These are phyloP conservation scores for Hoplostethus atlanticus DNA, from an alignment of 2,797 vertebrate genomes.

Conservation along the genomic window DNA sequence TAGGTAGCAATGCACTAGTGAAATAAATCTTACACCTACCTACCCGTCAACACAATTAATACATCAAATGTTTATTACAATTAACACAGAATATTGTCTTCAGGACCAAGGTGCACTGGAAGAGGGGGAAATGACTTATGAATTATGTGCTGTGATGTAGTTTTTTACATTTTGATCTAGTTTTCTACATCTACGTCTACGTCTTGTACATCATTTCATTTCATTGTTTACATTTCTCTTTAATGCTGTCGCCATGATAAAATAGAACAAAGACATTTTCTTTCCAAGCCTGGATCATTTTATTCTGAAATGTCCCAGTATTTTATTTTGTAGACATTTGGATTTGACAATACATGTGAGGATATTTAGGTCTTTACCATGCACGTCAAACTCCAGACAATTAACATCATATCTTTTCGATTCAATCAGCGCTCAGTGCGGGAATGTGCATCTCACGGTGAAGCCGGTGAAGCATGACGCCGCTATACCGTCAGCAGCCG, in stretches of 20 bases:
- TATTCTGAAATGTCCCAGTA: background rate
- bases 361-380: background rate
- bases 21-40: constrained; percentile 5
- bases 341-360: background rate
- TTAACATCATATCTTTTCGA: background rate
- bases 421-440: background rate
- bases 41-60: background rate
- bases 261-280: background rate
- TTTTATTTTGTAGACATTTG: background rate
- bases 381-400: background rate
- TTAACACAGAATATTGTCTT: no score
- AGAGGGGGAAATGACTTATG: no score
- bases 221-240: background rate
- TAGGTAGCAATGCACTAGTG: background rate
- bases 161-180: no score
- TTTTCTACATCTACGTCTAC: no score
- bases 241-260: background rate
- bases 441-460: background rate
- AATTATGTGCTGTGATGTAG: no score
- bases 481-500: constrained; percentile 40
- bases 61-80: no score
- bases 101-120: no score
- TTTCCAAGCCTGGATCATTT: background rate
- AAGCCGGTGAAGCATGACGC: constrained; percentile 16
- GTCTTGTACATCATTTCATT: background rate